Evolutionary conservation across 2,888 invertebrate genomes (phyloP), one percentile per base, ranked within the genome.

Genomic region (Lagria hirta): DNA sequence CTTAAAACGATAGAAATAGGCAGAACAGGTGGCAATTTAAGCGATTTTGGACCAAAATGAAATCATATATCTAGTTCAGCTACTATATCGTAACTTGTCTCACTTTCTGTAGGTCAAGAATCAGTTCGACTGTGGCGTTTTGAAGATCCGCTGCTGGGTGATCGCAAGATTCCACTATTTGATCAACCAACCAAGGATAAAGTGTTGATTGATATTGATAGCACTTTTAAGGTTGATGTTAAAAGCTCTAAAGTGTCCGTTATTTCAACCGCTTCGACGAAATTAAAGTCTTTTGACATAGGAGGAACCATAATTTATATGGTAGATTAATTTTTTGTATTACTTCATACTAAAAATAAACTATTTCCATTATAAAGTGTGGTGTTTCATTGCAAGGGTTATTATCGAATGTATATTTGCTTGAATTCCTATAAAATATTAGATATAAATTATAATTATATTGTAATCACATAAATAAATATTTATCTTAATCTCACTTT

Each of bases 61-160:
- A 14, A 16, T 37, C n/a, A 18, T 23, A 18, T 15, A 14, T 11
- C 12, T 5, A 35, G 33, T 29, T 45, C 37, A 21, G 23, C 33
- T 32, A 40, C 41, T 3, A 8, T 42, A n/a, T 28, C 8, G 28
- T 13, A 15, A 35, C 40, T 35, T 55, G n/a, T n/a, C n/a, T n/a
- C n/a, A 57, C 55, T 61, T 47, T 57, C 73, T 75, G 17, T 70
- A 88, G 88, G 83, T 68, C 54, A 75, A 2, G 74, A 71, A 34
- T 70, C 73, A 8, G 69, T 95, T 5, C 77, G 80, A 57, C 64
- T 96, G 6, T 88, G 88, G 80, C 79, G 87, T 12, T 91, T 84
- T 71, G 75, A 79, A 41, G 91, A 95, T 70, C 83, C 88, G 0
- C 55, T 77, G 1, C 51, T 86, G 14, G 93, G 92, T 0, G 85